Evolutionary conservation across 2,113 vertebrate species (phyloP), one percentile per base, ranked within the genome.

Genomic region (Casuarius casuarius): DNA sequence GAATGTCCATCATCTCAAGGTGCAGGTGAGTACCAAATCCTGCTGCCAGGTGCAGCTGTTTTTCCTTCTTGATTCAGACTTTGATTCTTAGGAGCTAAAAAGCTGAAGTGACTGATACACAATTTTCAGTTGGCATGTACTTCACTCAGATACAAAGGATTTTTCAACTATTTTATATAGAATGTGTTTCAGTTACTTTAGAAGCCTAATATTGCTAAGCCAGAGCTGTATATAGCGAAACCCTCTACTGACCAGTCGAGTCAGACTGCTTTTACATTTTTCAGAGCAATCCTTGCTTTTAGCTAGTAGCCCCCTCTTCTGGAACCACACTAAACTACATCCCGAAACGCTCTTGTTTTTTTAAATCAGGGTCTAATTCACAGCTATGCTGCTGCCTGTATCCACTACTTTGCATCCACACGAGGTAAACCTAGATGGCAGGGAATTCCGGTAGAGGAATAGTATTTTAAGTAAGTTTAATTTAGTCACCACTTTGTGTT

Each of bases 361-460:
- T 19, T 6, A 3, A 5, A 20, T 21, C 18, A 2, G 23, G 16
- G 2, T 15, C 29, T n/a, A 31, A 23, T 20, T 44, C 38, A 19
- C 71, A 38, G 48, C 13, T 3, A 0, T 1, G 0, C 23, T 62
- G 13, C 51, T 61, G 51, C 52, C 16, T 42, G 3, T 6, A 0
- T 21, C 19, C 0, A 0, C 26, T 11, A 2, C 12, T 58, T 72
- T 21, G 52, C 1, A 19, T 5, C 46, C 5, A 42, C 40, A 52
- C 0, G 2, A 35, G 12, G 4, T 20, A 42, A 42, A 51, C 12
- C 16, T 23, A 20, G 20, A 28, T 1, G 1, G 29, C 29, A 87
- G 21, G 10, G 19, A 23, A 54, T 67, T 88, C 44, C 13, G 8
- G 38, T 10, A 42, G 7, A 88, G 31, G 11, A 72, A n/a, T 48